Evolutionary conservation across 2,113 vertebrate genomes (phyloP).

Genomic region (Myrmecophaga tridactyla): DNA sequence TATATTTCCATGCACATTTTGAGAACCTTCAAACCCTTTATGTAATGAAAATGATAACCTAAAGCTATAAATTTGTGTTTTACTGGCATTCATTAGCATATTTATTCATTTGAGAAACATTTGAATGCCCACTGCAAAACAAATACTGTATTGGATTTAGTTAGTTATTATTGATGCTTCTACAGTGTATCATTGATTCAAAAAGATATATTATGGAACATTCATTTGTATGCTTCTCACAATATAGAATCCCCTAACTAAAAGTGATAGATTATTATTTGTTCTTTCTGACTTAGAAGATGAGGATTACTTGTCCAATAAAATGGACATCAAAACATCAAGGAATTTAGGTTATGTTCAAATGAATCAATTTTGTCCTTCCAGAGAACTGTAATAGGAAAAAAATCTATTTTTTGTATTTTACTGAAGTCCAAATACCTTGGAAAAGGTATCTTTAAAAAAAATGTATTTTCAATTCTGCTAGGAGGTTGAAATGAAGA

Average conservation of each 20-base stretch:
- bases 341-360: neutral
- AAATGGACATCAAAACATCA: slow-evolving; percentile 28
- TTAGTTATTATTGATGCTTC: neutral
- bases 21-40: neutral
- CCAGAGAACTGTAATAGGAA: neutral
- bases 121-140: neutral
- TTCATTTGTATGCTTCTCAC: neutral
- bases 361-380: neutral
- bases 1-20: neutral
- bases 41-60: slow-evolving; percentile 6
- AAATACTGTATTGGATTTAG: neutral
- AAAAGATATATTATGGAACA: neutral
- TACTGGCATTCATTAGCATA: neutral
- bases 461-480: slow-evolving; percentile 18
- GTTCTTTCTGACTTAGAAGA: neutral
- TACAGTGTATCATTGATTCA: neutral
- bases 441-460: slow-evolving; percentile 19
- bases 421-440: slow-evolving; percentile 9
- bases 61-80: neutral
- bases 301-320: neutral
- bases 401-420: neutral
- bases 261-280: neutral
- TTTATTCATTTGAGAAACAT: neutral
- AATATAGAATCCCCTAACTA: neutral
- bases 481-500: slow-evolving; percentile 31